Conservation (phyloP, 2,113 vertebrate species). For the Amia ocellicauda region DNA sequence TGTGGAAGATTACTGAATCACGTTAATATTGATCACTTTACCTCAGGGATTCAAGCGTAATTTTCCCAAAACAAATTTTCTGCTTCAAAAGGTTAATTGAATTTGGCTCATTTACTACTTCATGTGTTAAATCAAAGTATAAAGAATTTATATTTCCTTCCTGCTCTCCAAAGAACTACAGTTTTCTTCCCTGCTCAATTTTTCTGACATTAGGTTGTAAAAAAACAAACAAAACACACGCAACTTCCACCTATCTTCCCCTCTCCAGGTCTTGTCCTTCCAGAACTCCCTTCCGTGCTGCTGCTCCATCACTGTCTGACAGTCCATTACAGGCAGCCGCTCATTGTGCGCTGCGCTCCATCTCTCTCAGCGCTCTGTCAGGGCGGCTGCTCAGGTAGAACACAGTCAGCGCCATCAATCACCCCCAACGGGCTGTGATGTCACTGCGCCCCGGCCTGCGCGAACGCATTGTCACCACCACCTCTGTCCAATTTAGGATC, state of each 20-base stretch:
- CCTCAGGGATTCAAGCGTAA: too few species aligned
- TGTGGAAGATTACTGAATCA: too few species aligned
- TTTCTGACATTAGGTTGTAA: too few species aligned
- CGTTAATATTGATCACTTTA: too few species aligned
- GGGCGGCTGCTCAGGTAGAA: slow-evolving; percentile 12
- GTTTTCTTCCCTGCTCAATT: too few species aligned
- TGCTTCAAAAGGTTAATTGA: too few species aligned
- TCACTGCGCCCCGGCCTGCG: slow-evolving; percentile 29
- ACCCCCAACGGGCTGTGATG: slow-evolving; percentile 41
- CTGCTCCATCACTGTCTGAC: slow-evolving; percentile 58
- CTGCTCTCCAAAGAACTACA: too few species aligned
- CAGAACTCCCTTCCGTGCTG: slow-evolving; percentile 31
- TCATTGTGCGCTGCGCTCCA: neutral
- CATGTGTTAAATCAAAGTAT: too few species aligned
- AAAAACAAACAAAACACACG: too few species aligned
- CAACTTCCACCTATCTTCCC: slow-evolving; percentile 28
- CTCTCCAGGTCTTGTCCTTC: neutral
- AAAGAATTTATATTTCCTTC: too few species aligned
- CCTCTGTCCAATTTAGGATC: slow-evolving; percentile 6
- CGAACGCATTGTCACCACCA: slow-evolving; percentile 3
- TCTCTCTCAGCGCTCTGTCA: neutral
- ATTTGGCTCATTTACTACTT: too few species aligned
- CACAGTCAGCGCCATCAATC: slow-evolving; percentile 27
- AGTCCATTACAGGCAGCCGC: slow-evolving; percentile 5
- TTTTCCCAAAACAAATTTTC: too few species aligned